Conservation (phyloP, 2,797 vertebrate species). For the Amphiprion clarkii region DNA sequence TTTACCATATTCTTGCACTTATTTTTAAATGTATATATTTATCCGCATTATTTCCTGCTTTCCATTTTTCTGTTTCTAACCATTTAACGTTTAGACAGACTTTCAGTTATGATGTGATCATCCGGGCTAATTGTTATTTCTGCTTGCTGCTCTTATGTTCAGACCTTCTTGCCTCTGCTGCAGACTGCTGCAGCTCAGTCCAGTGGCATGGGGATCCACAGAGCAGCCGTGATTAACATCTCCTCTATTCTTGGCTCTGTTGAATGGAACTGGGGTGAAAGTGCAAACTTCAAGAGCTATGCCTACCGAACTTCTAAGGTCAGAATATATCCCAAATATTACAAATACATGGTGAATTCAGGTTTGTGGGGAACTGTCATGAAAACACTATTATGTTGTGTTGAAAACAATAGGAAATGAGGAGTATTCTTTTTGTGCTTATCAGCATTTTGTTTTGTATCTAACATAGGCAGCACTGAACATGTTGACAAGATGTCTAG, state of each 20-base stretch:
- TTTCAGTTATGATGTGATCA: no score
- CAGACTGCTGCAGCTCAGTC: constrained; percentile 70
- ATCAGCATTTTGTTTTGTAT: background rate
- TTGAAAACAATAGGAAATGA: no score
- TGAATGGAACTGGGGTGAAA: constrained; percentile 63
- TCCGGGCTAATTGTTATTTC: background rate
- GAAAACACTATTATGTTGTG: no score
- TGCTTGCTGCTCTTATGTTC: background rate
- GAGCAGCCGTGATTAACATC: constrained; percentile 80
- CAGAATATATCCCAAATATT: background rate
- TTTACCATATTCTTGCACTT: no score
- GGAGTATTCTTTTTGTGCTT: background rate
- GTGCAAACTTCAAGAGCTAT: constrained; percentile 57
- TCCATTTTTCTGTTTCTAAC: no score
- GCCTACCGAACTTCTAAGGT: constrained; percentile 83
- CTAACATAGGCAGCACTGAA: constrained; percentile 72
- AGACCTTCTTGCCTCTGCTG: constrained; percentile 78
- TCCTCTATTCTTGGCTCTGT: constrained; percentile 80
- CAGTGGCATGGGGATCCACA: constrained; percentile 76
- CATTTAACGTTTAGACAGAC: no score
- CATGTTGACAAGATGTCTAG: constrained; percentile 83
- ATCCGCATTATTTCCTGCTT: no score
- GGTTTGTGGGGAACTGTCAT: background rate
- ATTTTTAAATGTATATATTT: no score
- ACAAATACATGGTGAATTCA: no score